Conservation (phyloP, 92 coral and sea anemone genomes). For the Porites evermanni region DNA sequence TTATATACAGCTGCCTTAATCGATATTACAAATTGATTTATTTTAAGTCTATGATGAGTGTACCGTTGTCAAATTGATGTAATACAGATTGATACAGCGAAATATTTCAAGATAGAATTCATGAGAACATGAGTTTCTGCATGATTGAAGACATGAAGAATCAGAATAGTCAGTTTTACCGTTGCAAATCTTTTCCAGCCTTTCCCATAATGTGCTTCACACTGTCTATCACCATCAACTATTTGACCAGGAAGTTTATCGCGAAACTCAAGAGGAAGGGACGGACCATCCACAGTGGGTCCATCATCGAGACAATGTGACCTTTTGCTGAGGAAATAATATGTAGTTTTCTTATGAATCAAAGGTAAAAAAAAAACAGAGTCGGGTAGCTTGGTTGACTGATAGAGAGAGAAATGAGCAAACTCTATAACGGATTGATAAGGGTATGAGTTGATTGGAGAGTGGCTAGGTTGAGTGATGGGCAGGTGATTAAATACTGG, state of each 20-base stretch:
- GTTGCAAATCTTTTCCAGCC: conserved; percentile 4
- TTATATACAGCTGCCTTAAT: no score
- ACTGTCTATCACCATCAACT: conserved; percentile 68
- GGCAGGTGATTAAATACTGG: neutral
- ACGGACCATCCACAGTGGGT: conserved; percentile 38
- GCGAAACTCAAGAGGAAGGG: conserved; percentile 13
- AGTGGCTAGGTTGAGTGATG: neutral
- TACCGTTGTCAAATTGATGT: no score
- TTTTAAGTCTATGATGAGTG: no score
- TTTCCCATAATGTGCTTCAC: conserved; percentile 52
- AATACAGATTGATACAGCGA: no score
- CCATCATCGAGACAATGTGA: conserved; percentile 69
- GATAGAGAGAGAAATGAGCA: neutral
- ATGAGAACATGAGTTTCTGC: no score
- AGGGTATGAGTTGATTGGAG: neutral
- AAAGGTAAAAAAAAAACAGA: neutral
- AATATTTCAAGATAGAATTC: no score
- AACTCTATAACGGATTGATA: neutral
- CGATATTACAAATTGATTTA: no score
- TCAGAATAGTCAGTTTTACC: neutral
- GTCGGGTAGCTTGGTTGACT: neutral
- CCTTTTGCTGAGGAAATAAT: neutral
- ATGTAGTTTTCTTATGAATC: neutral
- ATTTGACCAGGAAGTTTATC: conserved; percentile 73
- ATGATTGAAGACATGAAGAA: no score